Conservation (phyloP, 2,797 vertebrate genomes). For the Crypturellus tataupa region DNA sequence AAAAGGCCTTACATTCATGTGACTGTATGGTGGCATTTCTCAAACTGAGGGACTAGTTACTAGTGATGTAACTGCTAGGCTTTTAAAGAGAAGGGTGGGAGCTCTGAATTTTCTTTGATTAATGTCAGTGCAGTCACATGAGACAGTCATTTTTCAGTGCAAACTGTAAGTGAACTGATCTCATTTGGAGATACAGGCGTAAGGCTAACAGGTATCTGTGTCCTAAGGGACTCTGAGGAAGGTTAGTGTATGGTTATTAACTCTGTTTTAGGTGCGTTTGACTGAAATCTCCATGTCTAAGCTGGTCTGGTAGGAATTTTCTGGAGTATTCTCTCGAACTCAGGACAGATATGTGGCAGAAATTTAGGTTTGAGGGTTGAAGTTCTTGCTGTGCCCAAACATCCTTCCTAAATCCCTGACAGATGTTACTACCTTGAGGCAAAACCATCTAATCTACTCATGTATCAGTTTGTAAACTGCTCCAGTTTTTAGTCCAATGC, state of each 20-base stretch:
- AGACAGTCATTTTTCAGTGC: background rate
- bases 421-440: slow-evolving; percentile 60
- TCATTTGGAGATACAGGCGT: background rate
- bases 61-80: background rate
- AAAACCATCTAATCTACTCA: slow-evolving; percentile 25
- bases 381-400: slow-evolving; percentile 16
- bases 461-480: slow-evolving; percentile 37
- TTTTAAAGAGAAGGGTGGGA: background rate
- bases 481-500: slow-evolving; percentile 10
- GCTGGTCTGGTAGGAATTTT: slow-evolving; percentile 5
- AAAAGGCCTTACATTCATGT: background rate
- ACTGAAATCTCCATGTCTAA: background rate
- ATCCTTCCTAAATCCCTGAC: slow-evolving; percentile 25
- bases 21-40: background rate
- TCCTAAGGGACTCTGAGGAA: background rate
- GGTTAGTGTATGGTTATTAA: background rate
- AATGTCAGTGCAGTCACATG: background rate
- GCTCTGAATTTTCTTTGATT: background rate
- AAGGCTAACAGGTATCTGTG: background rate
- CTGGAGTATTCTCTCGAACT: background rate
- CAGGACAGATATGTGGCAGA: background rate
- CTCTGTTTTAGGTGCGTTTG: background rate
- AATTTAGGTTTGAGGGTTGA: slow-evolving; percentile 14
- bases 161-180: background rate
- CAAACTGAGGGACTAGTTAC: background rate